Evolutionary conservation across 2,113 vertebrate species (phyloP).

Genomic region (Fregetta grallaria): DNA sequence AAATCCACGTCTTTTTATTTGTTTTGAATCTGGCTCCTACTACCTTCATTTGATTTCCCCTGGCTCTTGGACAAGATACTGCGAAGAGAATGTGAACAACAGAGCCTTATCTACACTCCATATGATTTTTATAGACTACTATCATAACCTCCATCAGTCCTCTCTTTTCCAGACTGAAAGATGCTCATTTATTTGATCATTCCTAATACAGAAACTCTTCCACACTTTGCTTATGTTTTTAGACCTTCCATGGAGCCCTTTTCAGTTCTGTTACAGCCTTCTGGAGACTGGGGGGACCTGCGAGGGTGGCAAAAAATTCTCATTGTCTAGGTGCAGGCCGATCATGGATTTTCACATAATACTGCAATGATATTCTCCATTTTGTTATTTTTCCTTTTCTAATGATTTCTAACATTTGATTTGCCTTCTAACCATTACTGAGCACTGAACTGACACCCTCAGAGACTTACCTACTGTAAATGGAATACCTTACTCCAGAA

Average conservation of each 20-base stretch:
- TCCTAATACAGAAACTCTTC: not conserved
- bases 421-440: not conserved
- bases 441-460: not conserved
- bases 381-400: not conserved
- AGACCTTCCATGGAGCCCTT: not conserved
- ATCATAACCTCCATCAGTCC: not conserved
- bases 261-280: not conserved
- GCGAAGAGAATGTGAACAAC: not conserved
- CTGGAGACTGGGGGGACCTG: not conserved
- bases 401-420: not conserved
- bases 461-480: not conserved
- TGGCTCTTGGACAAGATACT: not conserved
- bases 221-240: not conserved
- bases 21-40: not conserved
- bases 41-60: slow-evolving; percentile 30
- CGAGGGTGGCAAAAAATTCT: not conserved
- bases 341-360: not conserved
- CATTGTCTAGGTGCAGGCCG: not conserved
- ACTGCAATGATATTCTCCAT: not conserved
- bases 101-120: not conserved
- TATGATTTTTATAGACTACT: slow-evolving; percentile 19
- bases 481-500: not conserved
- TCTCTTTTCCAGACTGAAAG: not conserved
- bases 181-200: not conserved
- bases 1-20: not conserved